A percentile compares a stretch with the other conserved stretches of the same genome.
phyloP scores from a whole-genome alignment of 2,888 invertebrate genomes.

The Trypoxylon attenuatum region DNA sequence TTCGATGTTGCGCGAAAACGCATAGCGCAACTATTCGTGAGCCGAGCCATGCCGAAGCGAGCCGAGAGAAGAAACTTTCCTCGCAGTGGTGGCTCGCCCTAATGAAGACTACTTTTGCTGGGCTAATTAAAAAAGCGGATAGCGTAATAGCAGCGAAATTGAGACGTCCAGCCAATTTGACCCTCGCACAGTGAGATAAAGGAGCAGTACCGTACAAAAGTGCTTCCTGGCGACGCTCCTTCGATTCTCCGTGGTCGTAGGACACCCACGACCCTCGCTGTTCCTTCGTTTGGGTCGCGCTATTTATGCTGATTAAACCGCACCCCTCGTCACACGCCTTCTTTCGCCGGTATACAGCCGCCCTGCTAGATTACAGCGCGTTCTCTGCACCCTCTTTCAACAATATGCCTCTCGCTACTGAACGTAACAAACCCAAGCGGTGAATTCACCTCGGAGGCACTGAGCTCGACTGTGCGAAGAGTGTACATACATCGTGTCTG shows the following conservation, averaged over 20 bases:
- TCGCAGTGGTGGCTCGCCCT: neutral
- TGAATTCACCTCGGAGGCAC: too few relatives aligned
- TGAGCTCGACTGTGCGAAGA: too few relatives aligned
- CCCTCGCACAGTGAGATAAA: neutral
- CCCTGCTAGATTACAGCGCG: too few relatives aligned
- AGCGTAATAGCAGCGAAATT: neutral
- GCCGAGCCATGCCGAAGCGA: too few relatives aligned
- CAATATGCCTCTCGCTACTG: too few relatives aligned
- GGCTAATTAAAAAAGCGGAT: conserved; percentile 26
- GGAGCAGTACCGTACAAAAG: conserved; percentile 6
- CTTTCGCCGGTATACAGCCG: conserved; percentile 10
- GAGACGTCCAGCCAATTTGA: conserved; percentile 14
- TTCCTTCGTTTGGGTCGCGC: neutral
- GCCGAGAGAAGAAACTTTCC: neutral
- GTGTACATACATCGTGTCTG: too few relatives aligned
- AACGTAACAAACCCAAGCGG: too few relatives aligned
- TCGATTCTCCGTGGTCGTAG: too few relatives aligned
- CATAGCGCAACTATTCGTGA: conserved; percentile 14
- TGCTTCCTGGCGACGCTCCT: neutral
- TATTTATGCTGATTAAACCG: conserved; percentile 41
- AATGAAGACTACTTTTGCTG: neutral
- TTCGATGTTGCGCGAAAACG: conserved; percentile 1
- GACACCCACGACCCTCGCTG: neutral
- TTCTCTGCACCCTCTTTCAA: too few relatives aligned
- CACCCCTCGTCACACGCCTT: conserved; percentile 21